A percentile compares a stretch with the other conserved stretches of the same genome.
phyloP scores from a whole-genome alignment of 1,140 invertebrate species.

The Capitella teleta region DNA sequence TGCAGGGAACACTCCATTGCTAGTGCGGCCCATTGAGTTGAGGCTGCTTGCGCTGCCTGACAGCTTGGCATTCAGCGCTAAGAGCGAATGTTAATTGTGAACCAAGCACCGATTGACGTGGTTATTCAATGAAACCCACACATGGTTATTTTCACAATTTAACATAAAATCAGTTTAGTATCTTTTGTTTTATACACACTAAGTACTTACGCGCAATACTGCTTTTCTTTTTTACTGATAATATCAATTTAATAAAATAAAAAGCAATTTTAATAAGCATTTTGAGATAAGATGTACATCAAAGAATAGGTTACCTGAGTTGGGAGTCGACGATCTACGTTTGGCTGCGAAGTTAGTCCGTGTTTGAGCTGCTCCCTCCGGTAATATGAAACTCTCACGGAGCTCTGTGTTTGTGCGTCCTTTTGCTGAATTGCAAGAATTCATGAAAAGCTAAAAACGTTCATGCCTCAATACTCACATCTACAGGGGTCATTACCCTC shows the following conservation, averaged over 20 bases:
- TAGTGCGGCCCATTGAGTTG: constrained; percentile 15
- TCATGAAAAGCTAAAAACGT: neutral
- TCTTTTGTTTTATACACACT: neutral
- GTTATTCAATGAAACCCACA: neutral
- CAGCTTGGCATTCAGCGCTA: constrained; percentile 22
- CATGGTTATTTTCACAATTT: neutral
- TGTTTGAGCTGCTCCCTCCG: constrained; percentile 15
- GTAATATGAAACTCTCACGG: constrained; percentile 25
- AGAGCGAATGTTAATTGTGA: constrained; percentile 13
- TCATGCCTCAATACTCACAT: constrained; percentile 20
- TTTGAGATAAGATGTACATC: neutral
- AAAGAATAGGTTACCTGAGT: neutral
- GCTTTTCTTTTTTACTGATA: neutral
- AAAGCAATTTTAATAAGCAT: neutral
- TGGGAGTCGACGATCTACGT: constrained; percentile 4
- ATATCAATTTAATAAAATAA: too few species aligned
- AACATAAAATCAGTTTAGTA: neutral
- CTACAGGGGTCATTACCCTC: constrained; percentile 74
- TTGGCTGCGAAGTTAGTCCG: constrained; percentile 12
- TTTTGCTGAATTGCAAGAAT: constrained; percentile 22
- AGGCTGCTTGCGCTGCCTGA: constrained; percentile 19
- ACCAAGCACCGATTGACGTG: neutral
- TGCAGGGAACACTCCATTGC: constrained; percentile 23
- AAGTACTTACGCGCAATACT: neutral
- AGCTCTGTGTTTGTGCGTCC: constrained; percentile 35